phyloP scores from a whole-genome alignment of 2,113 vertebrate genomes.

The Nycticebus coucang region DNA sequence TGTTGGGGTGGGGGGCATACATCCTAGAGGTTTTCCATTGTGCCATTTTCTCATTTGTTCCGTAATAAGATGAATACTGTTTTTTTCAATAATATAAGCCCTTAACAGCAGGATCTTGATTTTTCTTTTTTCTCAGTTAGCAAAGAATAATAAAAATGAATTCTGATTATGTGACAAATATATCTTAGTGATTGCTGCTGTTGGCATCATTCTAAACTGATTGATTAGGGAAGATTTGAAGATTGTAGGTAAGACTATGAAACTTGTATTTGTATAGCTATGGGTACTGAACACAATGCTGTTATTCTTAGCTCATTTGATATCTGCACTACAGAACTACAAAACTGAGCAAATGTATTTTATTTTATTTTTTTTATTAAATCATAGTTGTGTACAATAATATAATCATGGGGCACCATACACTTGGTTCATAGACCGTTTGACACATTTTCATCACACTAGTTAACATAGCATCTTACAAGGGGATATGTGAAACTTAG shows the following conservation, averaged over 20 bases:
- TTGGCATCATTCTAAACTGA: background rate
- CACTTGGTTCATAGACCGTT: too few relatives aligned
- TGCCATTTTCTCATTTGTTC: constrained; percentile 28
- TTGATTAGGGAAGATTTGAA: constrained; percentile 1
- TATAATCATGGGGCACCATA: too few relatives aligned
- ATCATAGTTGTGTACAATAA: too few relatives aligned
- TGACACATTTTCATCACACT: too few relatives aligned
- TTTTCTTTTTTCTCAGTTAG: constrained; percentile 44
- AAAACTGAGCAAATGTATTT: background rate
- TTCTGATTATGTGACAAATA: constrained; percentile 40
- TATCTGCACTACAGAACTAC: background rate
- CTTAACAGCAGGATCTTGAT: constrained; percentile 40
- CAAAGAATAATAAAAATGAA: constrained; percentile 50
- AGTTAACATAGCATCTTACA: too few relatives aligned
- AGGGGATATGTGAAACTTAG: too few relatives aligned
- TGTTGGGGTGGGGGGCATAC: background rate
- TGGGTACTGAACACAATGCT: background rate
- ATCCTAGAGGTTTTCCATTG: background rate
- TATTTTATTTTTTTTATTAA: too few relatives aligned
- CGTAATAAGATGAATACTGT: constrained; percentile 14
- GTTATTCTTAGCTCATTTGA: background rate
- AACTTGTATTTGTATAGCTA: background rate
- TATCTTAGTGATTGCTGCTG: constrained; percentile 2
- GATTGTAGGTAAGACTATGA: background rate
- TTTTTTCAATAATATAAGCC: background rate